Conservation (phyloP, 2,113 vertebrate genomes). For the Fulmarus glacialis region DNA sequence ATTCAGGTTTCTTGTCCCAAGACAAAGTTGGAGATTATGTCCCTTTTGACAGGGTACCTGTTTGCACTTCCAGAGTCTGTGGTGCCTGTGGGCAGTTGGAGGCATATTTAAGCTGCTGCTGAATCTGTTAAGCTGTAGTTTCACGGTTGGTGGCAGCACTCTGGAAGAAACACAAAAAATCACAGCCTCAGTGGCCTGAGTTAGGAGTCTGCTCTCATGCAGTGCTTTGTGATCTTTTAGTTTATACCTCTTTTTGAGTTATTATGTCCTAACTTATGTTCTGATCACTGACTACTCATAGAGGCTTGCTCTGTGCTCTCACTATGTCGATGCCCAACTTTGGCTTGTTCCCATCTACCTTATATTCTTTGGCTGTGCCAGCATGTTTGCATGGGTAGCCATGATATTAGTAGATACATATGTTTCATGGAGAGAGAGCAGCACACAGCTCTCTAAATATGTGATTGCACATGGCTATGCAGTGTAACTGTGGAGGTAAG, state of each 20-base stretch:
- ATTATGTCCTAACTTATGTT: neutral
- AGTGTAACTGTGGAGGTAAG: neutral
- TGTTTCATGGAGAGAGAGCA: neutral
- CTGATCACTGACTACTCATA: neutral
- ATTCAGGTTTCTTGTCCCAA: neutral
- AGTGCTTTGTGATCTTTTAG: neutral
- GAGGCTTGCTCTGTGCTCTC: neutral
- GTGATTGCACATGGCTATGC: neutral
- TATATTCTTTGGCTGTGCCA: too few species aligned
- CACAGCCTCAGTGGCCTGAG: neutral
- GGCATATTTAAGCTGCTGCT: neutral
- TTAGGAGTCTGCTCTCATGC: neutral
- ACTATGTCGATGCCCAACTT: accelerated
- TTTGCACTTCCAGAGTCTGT: neutral
- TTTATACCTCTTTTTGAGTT: neutral
- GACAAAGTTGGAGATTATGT: neutral
- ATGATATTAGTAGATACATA: accelerated
- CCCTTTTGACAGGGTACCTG: neutral
- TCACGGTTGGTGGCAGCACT: neutral
- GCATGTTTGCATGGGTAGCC: neutral
- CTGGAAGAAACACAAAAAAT: neutral
- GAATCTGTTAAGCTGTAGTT: neutral
- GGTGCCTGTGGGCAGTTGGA: neutral
- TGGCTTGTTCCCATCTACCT: neutral
- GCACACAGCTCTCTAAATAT: accelerated